phyloP scores from a whole-genome alignment of 2,113 vertebrate genomes.

The Cryptotis parvus region DNA sequence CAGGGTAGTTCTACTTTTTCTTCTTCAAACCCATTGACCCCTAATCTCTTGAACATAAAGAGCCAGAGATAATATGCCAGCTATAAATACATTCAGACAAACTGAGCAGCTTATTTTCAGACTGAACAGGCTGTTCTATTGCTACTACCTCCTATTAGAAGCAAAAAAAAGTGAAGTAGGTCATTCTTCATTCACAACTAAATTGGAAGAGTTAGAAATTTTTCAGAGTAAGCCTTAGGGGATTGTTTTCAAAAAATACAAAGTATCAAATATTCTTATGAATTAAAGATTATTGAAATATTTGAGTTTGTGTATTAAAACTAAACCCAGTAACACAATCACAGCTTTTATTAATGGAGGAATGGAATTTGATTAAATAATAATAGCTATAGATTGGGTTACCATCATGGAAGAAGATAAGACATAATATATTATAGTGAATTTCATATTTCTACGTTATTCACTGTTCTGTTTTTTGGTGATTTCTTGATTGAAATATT shows the following conservation, averaged over 20 bases:
- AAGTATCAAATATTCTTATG: background rate
- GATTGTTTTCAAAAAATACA: conserved; percentile 49
- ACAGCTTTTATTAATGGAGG: background rate
- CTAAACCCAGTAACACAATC: conserved; percentile 1
- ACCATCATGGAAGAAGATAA: background rate
- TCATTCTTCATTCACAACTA: conserved; percentile 74
- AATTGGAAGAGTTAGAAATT: conserved; percentile 56
- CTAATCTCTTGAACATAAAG: conserved; percentile 72
- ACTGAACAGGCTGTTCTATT: conserved; percentile 68
- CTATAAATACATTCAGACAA: conserved; percentile 79
- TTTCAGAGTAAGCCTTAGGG: conserved; percentile 40
- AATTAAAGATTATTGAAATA: conserved; percentile 16
- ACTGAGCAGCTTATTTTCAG: conserved; percentile 72
- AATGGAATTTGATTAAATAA: background rate
- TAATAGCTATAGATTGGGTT: background rate
- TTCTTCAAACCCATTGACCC: conserved; percentile 70
- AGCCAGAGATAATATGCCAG: conserved; percentile 72
- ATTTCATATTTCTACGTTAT: background rate
- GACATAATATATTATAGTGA: background rate
- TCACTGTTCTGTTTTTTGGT: background rate
- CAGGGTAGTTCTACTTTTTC: conserved; percentile 78
- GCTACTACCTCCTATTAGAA: conserved; percentile 26
- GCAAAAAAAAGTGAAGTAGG: conserved; percentile 57
- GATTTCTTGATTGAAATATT: background rate
- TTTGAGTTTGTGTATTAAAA: conserved; percentile 40